These are phyloP conservation scores for Dinocampus coccinellae DNA, from an alignment of 2,888 invertebrate species.

Conservation along the genomic window DNA sequence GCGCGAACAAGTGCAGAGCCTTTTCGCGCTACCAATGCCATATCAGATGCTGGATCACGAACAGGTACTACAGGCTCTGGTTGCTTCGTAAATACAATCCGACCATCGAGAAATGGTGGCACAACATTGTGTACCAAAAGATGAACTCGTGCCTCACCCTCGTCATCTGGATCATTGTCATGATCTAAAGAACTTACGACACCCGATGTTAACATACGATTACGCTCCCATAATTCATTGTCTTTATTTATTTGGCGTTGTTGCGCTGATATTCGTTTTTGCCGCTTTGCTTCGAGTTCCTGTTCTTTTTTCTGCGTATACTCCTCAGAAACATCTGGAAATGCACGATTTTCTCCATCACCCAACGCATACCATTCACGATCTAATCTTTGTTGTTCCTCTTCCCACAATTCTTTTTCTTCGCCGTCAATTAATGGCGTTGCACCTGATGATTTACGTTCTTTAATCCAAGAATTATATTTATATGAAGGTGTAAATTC, in stretches of 20 bases:
- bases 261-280: slow-evolving; percentile 94
- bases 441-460: slow-evolving; percentile 75
- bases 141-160: slow-evolving; percentile 94
- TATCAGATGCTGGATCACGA: slow-evolving; percentile 95
- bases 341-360: slow-evolving; percentile 94
- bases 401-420: slow-evolving; percentile 90
- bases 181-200: slow-evolving; percentile 91
- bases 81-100: slow-evolving; percentile 99
- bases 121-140: slow-evolving; percentile 97
- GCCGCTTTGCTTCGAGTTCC: slow-evolving; percentile 89
- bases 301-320: slow-evolving; percentile 95
- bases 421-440: slow-evolving; percentile 73
- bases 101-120: slow-evolving; percentile 96
- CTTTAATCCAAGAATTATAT: slow-evolving; percentile 83
- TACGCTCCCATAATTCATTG: slow-evolving; percentile 98
- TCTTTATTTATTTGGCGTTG: slow-evolving; percentile 98
- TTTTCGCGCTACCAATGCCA: slow-evolving; percentile 96
- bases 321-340: slow-evolving; percentile 88
- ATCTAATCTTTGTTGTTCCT: slow-evolving; percentile 82
- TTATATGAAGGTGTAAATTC: slow-evolving; percentile 89
- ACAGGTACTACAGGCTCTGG: slow-evolving; percentile 99
- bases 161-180: slow-evolving; percentile 95
- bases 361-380: slow-evolving; percentile 98
- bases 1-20: slow-evolving; percentile 92
- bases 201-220: slow-evolving; percentile 95